Base-by-base conservation (phyloP, 1,140 invertebrate species). In the Agraylea sexmaculata region DNA sequence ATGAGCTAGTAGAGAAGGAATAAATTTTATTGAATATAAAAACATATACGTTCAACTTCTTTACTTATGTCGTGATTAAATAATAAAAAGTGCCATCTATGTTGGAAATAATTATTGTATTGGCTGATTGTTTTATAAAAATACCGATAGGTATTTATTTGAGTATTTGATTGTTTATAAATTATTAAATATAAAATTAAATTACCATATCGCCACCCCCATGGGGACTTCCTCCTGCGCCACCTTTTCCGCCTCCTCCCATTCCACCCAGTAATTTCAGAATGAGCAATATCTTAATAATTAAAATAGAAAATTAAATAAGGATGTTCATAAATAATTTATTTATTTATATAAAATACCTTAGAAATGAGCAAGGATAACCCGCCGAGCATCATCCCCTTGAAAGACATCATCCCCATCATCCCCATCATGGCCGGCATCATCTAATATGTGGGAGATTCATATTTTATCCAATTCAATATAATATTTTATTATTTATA, bases 321-420 rank as follows among this genome's bases (percentile, higher is more conserved):
- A 18, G n/a, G n/a, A n/a, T n/a, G n/a, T 25, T 7, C n/a, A 25
- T 25, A 25, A 7, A 25, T 25, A 8, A 8, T 25, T 25, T 25
- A 25, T 25, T 25, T 25, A 8, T 25, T 25, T 25, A 27, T 6
- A 29, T 8, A 4, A 33, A 3, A 49, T 53, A 62, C 67, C 59
- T 73, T 75, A 12, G 69, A 63, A 39, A 74, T 51, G 62, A 74
- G 68, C 21, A 74, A 53, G 3, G 71, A 70, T 62, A 73, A 65
- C 50, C 69, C 66, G 7, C 66, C 63, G 54, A 74, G 68, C 54
- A 74, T 61, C 64, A 75, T 70, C 19, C 69, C 68, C 51, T 74
- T 75, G 51, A 73, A 66, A 4, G 69, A 62, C 53, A 68, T 62
- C 52, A 74, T 60, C 31, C 66, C 68, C 50, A 71, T 63, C 66